Evolutionary conservation across 2,888 invertebrate species (phyloP).

Genomic region (Bellardia bayeri): DNA sequence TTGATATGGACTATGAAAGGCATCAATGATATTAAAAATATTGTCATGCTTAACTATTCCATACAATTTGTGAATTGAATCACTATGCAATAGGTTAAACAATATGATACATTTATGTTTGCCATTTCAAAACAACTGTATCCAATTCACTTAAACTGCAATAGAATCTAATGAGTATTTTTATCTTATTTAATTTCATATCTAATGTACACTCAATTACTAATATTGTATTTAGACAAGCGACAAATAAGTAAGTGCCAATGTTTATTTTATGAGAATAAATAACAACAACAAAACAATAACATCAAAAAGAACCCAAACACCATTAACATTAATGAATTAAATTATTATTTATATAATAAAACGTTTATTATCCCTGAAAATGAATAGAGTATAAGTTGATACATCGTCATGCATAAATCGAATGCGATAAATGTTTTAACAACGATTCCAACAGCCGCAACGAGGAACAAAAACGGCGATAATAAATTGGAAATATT

Average conservation of each 20-base stretch:
- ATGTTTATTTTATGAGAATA: constrained; percentile 29
- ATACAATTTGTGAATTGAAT: too few species aligned
- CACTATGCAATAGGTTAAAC: too few species aligned
- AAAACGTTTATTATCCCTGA: constrained; percentile 23
- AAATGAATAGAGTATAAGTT: constrained; percentile 26
- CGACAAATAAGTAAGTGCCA: neutral
- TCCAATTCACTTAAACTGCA: neutral
- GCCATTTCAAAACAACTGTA: neutral
- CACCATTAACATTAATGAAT: constrained; percentile 20
- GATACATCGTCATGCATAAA: constrained; percentile 30
- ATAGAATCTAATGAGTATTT: neutral
- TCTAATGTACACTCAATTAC: neutral
- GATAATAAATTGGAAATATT: constrained; percentile 13
- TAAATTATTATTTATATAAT: constrained; percentile 24
- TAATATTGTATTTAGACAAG: neutral
- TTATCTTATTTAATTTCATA: neutral
- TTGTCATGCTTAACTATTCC: too few species aligned
- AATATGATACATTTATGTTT: neutral
- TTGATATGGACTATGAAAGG: too few species aligned
- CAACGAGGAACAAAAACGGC: neutral
- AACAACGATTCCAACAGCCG: neutral
- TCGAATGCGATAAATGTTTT: constrained; percentile 45
- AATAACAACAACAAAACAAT: neutral
- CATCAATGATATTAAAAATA: too few species aligned
- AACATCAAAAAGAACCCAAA: neutral